Conservation (phyloP, 2,797 vertebrate species). For the Manis javanica region DNA sequence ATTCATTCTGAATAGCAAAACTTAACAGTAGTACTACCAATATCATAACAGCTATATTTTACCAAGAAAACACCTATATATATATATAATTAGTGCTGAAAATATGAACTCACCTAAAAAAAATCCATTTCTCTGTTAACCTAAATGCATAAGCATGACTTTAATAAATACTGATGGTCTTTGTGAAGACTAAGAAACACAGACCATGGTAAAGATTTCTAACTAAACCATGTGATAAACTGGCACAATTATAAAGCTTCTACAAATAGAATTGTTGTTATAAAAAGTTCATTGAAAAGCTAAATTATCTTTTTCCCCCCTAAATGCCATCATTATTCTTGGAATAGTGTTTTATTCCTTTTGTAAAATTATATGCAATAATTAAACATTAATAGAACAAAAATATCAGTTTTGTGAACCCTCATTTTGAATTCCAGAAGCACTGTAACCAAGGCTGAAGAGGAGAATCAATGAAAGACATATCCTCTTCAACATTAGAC, state of each 20-base stretch:
- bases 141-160: neutral
- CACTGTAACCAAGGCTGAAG: neutral
- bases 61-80: neutral
- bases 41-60: neutral
- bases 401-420: neutral
- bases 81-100: neutral
- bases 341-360: slow-evolving; percentile 34
- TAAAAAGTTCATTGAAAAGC: slow-evolving; percentile 18
- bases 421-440: slow-evolving; percentile 55
- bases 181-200: neutral
- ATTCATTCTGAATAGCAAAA: neutral
- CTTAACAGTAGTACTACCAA: neutral
- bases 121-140: neutral
- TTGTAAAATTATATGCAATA: slow-evolving; percentile 1
- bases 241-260: neutral
- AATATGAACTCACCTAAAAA: neutral
- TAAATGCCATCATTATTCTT: neutral
- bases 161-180: neutral
- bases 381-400: slow-evolving; percentile 54
- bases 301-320: neutral
- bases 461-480: neutral
- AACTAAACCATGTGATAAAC: neutral
- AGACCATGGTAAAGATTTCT: neutral
- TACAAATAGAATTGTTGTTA: slow-evolving; percentile 16
- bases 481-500: neutral